Evolutionary conservation across 1,140 invertebrate genomes (phyloP), one percentile per base, ranked within the genome.

Genomic region (Chymomyza costata): DNA sequence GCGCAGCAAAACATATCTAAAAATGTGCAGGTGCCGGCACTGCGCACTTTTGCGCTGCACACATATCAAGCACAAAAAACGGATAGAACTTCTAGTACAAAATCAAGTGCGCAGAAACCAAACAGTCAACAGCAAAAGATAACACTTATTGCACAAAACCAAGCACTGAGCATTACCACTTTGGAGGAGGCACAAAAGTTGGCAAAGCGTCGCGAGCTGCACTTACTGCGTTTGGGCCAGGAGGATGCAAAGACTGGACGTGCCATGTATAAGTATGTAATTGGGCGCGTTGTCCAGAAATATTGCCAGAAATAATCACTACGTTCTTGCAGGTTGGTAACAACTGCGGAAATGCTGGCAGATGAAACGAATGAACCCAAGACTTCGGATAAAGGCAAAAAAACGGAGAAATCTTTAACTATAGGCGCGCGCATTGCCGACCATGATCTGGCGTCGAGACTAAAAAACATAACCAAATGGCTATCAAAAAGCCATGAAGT

Each of bases 181-280:
- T 62, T 88, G 47, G 82, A 86, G 84, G 88, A 90, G 71, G 91
- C 91, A 0, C 86, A 90, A 53, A 91, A 87, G 82, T 52, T 92
- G 44, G 89, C 91, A 8, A 86, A 88, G 54, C 83, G 89, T 15
- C 85, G 90, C 2, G 73, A 80, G 3, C 85, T 92, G 46, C 91
- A 91, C 81, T 74, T 93, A 32, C 85, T 92, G 1, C 90, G 91
- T 81, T 82, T 92, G 18, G 74, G 90, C 25, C 89, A 92, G 78
- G 82, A 87, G 5, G 90, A 91, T 74, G 85, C 88, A 0, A 90
- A 91, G 85, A 89, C 89, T 2, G 86, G 90, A 17, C 86, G 90
- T 32, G 87, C 90, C 11, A 80, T 90, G 17, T 93, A 90, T 68
- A 90, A 90, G 87, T 87, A 86, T n/a, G n/a, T n/a, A n/a, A n/a